phyloP scores from a whole-genome alignment of 2,113 vertebrate species.

The Conger conger region DNA sequence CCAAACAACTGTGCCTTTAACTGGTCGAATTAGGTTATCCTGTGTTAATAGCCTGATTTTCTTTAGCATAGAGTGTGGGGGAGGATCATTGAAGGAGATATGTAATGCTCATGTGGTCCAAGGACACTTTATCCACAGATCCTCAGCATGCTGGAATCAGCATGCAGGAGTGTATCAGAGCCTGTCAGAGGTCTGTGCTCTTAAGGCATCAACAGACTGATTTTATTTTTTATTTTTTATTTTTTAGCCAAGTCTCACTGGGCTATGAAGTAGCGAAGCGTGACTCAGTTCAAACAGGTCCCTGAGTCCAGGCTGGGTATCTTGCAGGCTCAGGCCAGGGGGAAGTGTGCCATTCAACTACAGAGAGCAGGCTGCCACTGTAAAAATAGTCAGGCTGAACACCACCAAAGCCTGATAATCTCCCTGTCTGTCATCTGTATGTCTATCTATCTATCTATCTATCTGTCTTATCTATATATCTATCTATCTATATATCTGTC shows the following conservation, averaged over 20 bases:
- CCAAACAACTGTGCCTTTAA: neutral
- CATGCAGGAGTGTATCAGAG: neutral
- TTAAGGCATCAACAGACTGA: neutral
- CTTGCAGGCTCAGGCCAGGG: neutral
- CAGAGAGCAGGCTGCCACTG: neutral
- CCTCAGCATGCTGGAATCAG: neutral
- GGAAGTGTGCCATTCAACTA: neutral
- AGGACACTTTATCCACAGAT: neutral
- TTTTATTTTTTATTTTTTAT: neutral
- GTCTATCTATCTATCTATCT: neutral
- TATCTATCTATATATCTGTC: neutral
- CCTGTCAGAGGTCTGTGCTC: slow-evolving; percentile 25
- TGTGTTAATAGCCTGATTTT: neutral
- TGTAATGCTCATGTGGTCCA: neutral
- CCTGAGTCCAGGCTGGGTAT: slow-evolving; percentile 4
- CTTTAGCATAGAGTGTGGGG: neutral
- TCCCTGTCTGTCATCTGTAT: neutral
- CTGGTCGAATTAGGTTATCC: neutral
- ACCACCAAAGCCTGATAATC: neutral
- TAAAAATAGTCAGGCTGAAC: neutral
- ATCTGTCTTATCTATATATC: neutral
- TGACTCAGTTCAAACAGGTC: slow-evolving; percentile 29
- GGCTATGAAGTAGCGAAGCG: slow-evolving; percentile 15
- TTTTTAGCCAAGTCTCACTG: slow-evolving; percentile 12
- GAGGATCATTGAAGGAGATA: neutral